A percentile compares a stretch with the other conserved stretches of the same genome.
Conservation (phyloP, 2,113 vertebrate genomes). For the Bubo scandiacus region DNA sequence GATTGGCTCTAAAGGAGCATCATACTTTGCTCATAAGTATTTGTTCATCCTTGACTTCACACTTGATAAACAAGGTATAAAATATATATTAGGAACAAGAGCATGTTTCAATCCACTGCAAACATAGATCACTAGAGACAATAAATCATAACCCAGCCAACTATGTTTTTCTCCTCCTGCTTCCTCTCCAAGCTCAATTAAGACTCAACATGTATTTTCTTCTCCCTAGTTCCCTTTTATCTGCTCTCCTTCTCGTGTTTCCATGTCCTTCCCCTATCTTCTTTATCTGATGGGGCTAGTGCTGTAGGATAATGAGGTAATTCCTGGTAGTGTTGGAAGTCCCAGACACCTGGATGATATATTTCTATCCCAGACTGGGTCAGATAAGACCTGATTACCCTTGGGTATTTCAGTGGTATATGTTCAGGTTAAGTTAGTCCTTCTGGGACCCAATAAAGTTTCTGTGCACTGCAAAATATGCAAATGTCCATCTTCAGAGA, state of each 20-base stretch:
- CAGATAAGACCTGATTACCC: slow-evolving; percentile 16
- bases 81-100: slow-evolving; percentile 4
- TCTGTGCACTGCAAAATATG: neutral
- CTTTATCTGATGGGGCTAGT: slow-evolving; percentile 16
- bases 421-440: neutral
- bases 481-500: neutral
- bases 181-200: slow-evolving; percentile 50
- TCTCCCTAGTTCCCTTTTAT: slow-evolving; percentile 30
- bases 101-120: neutral
- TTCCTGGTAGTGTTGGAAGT: slow-evolving; percentile 39
- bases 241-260: slow-evolving; percentile 9
- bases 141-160: slow-evolving; percentile 34
- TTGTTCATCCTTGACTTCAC: neutral
- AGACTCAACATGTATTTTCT: slow-evolving; percentile 28
- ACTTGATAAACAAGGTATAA: slow-evolving; percentile 7
- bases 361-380: neutral
- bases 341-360: slow-evolving; percentile 27
- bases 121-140: neutral
- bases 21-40: neutral
- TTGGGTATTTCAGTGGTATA: neutral
- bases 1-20: neutral
- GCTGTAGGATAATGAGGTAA: slow-evolving; percentile 48
- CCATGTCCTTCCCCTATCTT: neutral
- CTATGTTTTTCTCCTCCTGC: neutral
- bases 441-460: neutral